Base-by-base conservation (phyloP, 2,797 vertebrate genomes). In the Tympanoctomys barrerae region DNA sequence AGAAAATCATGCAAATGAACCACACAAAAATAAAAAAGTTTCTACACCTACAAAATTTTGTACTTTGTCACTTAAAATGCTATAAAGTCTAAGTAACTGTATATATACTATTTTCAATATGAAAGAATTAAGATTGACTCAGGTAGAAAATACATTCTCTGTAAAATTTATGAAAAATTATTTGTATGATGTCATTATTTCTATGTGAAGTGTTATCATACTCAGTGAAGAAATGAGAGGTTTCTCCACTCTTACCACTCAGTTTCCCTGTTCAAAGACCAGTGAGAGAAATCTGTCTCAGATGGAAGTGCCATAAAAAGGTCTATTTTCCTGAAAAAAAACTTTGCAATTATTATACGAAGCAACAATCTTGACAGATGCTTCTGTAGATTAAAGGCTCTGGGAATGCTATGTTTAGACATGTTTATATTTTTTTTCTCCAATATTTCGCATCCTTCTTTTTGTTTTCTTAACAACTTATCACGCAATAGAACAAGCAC, bases 31-130 rank as follows among this genome's bases (percentile, higher is more conserved):
- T 91, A 22, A 84, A 78, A 89, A 89, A 61, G 84, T 79, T 64
- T 90, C 36, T 87, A 88, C 9, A 28, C 33, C 9, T 36, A 75
- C 0, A 46, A 85, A 54, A 88, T 18, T 79, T 36, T 28, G 61
- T 70, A 83, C 73, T 87, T 92, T 18, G 93, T 24, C 61, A 86
- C 64, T 93, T 42, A 87, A 91, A 92, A 18, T 61, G 13, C 24
- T 52, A 77, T 68, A 70, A 70, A 81, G 36, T 12, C 18, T 36
- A 52, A 33, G 31, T 59, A 89, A 26, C 31, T 80, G 18, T 2
- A 87, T 87, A 91, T 81, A 33, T 46, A 94, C 33, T 66, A 31
- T 71, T 91, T 89, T 89, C 13, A 91, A 77, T 54, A 90, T 33
- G 19, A 80, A 70, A 61, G 7, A 73, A 80, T 49, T n/a, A 66